Evolutionary conservation across 1,140 invertebrate species (phyloP).

Genomic region (Ectropis grisescens): DNA sequence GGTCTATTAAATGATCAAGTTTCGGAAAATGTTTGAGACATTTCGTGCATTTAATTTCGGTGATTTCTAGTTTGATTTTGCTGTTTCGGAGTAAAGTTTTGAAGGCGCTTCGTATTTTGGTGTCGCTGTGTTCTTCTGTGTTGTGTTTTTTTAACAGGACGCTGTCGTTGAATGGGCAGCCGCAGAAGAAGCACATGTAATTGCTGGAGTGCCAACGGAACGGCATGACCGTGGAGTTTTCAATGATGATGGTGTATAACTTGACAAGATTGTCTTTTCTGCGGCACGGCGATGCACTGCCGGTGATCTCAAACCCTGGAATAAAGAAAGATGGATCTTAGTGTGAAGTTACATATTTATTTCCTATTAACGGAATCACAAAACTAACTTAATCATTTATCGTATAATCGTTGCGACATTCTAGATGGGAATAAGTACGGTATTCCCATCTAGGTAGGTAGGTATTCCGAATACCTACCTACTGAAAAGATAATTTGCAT

Average conservation of each 20-base stretch:
- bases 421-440: no score
- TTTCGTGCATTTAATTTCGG: constrained; percentile 21
- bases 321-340: no score
- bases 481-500: no score
- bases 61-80: constrained; percentile 21
- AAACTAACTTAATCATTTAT: no score
- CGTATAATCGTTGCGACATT: no score
- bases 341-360: no score
- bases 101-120: constrained; percentile 10
- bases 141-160: constrained; percentile 6
- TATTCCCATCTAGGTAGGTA: no score
- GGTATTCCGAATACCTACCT: no score
- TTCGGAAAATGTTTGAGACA: constrained; percentile 11
- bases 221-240: not conserved
- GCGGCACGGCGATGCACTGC: no score
- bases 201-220: not conserved
- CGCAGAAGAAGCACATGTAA: not conserved
- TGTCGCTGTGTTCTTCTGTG: constrained; percentile 7
- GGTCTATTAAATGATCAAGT: constrained; percentile 20
- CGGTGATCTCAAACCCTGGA: no score
- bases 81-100: constrained; percentile 1
- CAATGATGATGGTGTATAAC: not conserved
- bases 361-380: no score
- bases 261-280: not conserved
- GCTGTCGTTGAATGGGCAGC: constrained; percentile 2